Evolutionary conservation across 2,888 invertebrate genomes (phyloP).

Genomic region (Elysia crispata): DNA sequence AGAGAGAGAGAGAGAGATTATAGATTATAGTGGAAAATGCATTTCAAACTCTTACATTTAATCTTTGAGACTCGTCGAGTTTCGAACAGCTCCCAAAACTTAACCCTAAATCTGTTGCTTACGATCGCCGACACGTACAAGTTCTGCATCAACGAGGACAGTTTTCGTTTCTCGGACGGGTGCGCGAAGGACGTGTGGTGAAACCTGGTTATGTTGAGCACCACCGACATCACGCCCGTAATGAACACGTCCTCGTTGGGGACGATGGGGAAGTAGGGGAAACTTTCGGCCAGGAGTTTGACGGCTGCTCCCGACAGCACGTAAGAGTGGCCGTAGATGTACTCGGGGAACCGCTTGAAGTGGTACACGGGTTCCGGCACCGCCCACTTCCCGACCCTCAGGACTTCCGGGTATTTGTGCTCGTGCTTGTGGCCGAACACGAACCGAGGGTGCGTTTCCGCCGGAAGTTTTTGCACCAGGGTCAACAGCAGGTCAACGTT

Average conservation of each 20-base stretch:
- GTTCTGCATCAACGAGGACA: too few relatives aligned
- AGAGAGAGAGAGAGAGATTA: too few relatives aligned
- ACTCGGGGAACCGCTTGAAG: slow-evolving; percentile 20
- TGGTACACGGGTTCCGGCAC: slow-evolving; percentile 22
- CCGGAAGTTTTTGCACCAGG: background rate
- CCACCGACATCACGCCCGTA: slow-evolving; percentile 20
- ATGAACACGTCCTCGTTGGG: slow-evolving; percentile 35
- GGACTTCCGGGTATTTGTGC: background rate
- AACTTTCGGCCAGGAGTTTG: background rate
- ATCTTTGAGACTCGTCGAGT: too few relatives aligned
- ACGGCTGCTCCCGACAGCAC: background rate
- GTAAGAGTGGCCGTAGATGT: slow-evolving; percentile 43
- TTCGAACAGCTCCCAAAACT: too few relatives aligned
- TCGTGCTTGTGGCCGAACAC: slow-evolving; percentile 17
- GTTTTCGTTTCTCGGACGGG: background rate
- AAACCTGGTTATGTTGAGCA: slow-evolving; percentile 21
- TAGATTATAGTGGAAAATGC: too few relatives aligned
- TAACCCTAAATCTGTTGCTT: too few relatives aligned
- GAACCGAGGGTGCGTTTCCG: background rate
- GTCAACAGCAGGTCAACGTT: slow-evolving; percentile 33
- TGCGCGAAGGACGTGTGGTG: slow-evolving; percentile 25
- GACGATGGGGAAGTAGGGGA: slow-evolving; percentile 19
- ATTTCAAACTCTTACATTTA: too few relatives aligned
- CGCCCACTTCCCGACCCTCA: slow-evolving; percentile 26
- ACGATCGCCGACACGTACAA: too few relatives aligned